phyloP scores from a whole-genome alignment of 2,888 invertebrate genomes.

The Luperina testacea region DNA sequence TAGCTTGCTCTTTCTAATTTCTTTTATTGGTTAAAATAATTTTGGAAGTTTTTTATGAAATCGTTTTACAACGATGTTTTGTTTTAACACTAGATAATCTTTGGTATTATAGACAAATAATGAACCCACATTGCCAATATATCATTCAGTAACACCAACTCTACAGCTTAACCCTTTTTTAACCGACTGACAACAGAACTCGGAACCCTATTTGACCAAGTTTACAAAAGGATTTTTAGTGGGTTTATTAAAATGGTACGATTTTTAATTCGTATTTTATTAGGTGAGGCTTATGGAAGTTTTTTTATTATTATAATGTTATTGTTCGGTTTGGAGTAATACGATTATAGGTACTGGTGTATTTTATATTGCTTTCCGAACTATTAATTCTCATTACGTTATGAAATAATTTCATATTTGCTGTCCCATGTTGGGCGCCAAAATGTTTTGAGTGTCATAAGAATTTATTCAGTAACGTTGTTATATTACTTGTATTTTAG shows the following conservation, averaged over 20 bases:
- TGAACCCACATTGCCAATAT: constrained; percentile 39
- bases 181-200: constrained; percentile 56
- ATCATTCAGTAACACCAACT: constrained; percentile 45
- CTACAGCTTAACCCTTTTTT: constrained; percentile 54
- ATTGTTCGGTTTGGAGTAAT: constrained; percentile 57
- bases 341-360: constrained; percentile 51
- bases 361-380: constrained; percentile 67
- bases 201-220: constrained; percentile 44
- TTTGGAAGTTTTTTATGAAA: background rate
- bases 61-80: background rate
- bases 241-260: constrained; percentile 60
- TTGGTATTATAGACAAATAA: constrained; percentile 40
- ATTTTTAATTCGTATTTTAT: constrained; percentile 65
- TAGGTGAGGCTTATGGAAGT: constrained; percentile 43
- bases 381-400: constrained; percentile 70
- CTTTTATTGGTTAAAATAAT: background rate
- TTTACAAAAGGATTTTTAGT: constrained; percentile 50
- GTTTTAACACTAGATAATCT: constrained; percentile 12
- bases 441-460: constrained; percentile 31
- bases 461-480: background rate
- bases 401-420: constrained; percentile 42
- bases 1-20: background rate
- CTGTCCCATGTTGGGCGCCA: constrained; percentile 68
- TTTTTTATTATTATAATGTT: constrained; percentile 59
- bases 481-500: background rate